These are phyloP conservation scores for Chiridota heheva DNA, from an alignment of 35 echinoderm and acorn worm species.

Conservation along the genomic window DNA sequence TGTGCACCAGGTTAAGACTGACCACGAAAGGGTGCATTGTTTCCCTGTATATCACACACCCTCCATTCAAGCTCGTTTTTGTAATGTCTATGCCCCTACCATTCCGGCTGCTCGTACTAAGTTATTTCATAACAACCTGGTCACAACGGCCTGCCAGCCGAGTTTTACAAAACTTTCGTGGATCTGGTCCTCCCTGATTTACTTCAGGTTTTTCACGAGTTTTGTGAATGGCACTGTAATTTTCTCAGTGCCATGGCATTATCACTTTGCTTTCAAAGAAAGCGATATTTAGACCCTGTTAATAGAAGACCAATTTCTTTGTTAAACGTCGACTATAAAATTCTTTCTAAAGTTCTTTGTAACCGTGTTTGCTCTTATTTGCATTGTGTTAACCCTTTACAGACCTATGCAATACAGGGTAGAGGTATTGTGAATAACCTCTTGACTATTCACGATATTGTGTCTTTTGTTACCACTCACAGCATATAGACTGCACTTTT, in stretches of 20 bases:
- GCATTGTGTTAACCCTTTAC: neutral
- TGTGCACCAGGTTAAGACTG: neutral
- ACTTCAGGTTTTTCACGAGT: conserved; percentile 17
- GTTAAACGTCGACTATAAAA: conserved; percentile 48
- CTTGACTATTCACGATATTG: conserved; percentile 19
- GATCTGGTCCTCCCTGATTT: conserved; percentile 33
- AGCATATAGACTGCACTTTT: conserved; percentile 6
- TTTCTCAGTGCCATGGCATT: conserved; percentile 25
- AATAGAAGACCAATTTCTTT: conserved; percentile 38
- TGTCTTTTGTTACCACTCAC: conserved; percentile 11
- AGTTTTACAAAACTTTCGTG: conserved; percentile 50
- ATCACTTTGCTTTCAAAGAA: conserved; percentile 31
- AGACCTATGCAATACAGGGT: conserved; percentile 32
- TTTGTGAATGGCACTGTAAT: conserved; percentile 5
- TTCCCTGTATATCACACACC: neutral
- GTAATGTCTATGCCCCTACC: conserved; percentile 40
- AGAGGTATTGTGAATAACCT: conserved; percentile 44
- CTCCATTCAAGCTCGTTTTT: neutral
- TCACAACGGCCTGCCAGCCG: conserved; percentile 41
- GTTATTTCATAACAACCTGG: conserved; percentile 22
- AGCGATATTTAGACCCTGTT: conserved; percentile 17
- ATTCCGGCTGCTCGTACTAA: neutral
- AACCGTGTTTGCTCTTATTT: neutral
- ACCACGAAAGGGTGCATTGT: neutral
- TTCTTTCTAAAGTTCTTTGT: conserved; percentile 15